A percentile compares a stretch with the other conserved stretches of the same genome.
Conservation (phyloP, 2,113 vertebrate genomes). For the Ailuropoda melanoleuca region DNA sequence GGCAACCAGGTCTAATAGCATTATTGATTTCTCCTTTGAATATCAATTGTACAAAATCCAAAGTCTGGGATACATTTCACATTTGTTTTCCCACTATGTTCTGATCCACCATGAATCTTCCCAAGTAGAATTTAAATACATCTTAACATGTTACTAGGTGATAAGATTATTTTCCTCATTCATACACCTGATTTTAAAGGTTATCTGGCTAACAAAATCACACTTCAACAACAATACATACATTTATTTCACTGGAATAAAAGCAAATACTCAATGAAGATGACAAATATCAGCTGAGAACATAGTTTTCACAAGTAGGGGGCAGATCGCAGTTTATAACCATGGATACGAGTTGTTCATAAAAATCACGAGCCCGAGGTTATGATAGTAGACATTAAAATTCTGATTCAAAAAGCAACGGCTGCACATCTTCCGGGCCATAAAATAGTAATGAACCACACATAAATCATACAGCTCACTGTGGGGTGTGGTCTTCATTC, state of each 20-base stretch:
- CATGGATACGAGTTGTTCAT: conserved; percentile 92
- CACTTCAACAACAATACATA: neutral
- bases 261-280: conserved; percentile 24
- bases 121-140: conserved; percentile 1
- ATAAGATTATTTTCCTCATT: conserved; percentile 23
- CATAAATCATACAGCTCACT: conserved; percentile 74
- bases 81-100: conserved; percentile 1
- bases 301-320: conserved; percentile 93
- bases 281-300: conserved; percentile 87
- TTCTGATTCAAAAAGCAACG: neutral
- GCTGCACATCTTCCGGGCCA: conserved; percentile 74
- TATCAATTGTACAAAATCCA: neutral
- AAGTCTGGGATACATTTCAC: neutral
- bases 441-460: conserved; percentile 82
- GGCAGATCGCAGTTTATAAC: conserved; percentile 93
- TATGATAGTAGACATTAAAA: neutral
- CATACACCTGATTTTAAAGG: neutral
- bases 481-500: conserved; percentile 84
- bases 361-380: conserved; percentile 90
- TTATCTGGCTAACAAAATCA: neutral
- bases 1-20: neutral
- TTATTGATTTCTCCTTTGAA: neutral
- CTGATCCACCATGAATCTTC: neutral
- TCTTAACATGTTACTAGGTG: neutral
- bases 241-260: conserved; percentile 29